Conservation (phyloP, 1,140 invertebrate genomes). For the Hycleus phaleratus region DNA sequence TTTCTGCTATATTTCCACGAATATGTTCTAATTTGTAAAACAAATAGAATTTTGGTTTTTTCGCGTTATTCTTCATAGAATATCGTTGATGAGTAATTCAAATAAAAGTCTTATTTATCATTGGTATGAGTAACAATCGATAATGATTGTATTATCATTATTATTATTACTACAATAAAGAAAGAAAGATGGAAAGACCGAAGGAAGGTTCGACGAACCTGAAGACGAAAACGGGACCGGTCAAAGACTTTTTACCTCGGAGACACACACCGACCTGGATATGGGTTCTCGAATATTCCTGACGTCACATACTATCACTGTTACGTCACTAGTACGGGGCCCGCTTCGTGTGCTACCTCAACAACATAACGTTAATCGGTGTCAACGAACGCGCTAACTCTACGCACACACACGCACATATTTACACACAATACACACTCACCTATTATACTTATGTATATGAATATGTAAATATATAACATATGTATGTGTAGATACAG, state of each 20-base stretch:
- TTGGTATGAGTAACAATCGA: too few species aligned
- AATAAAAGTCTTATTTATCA: too few species aligned
- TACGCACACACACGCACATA: neutral
- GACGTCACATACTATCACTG: constrained; percentile 33
- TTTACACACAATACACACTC: neutral
- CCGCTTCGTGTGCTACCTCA: constrained; percentile 21
- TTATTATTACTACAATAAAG: neutral
- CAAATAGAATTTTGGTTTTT: too few species aligned
- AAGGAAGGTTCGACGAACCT: constrained; percentile 19
- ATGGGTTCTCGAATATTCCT: constrained; percentile 33
- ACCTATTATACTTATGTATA: neutral
- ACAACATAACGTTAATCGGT: constrained; percentile 16
- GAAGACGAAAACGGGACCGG: constrained; percentile 15
- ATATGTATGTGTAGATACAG: too few species aligned
- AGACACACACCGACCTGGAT: constrained; percentile 20
- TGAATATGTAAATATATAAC: neutral
- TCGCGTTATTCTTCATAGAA: too few species aligned
- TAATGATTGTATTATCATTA: neutral
- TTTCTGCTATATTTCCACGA: too few species aligned
- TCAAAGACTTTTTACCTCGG: constrained; percentile 32
- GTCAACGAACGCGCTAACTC: constrained; percentile 16
- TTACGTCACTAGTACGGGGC: constrained; percentile 29
- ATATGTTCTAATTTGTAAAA: too few species aligned
- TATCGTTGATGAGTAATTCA: too few species aligned
- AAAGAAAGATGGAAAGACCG: neutral